Conservation (phyloP, 2,797 vertebrate species). For the Babyrousa celebensis region DNA sequence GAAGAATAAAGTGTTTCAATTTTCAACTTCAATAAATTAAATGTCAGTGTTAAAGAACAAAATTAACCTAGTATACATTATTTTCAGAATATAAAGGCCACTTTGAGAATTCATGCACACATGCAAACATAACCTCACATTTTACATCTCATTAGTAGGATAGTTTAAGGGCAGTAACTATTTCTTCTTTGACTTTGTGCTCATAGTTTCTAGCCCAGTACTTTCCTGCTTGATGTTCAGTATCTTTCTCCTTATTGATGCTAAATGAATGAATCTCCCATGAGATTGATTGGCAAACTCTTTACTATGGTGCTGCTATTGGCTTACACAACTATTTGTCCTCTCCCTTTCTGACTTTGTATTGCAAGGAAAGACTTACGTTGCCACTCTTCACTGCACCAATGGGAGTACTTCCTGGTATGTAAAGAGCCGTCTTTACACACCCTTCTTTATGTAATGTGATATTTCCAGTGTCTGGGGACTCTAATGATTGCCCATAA, state of each 20-base stretch:
- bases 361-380: not conserved
- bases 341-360: not conserved
- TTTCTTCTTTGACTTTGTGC: conserved; percentile 2
- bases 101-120: not conserved
- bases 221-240: not conserved
- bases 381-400: not conserved
- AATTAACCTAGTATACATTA: not conserved
- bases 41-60: conserved; percentile 17
- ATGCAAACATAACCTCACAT: not conserved
- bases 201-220: not conserved
- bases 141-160: not conserved
- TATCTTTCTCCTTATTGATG: not conserved
- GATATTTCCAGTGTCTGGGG: not conserved
- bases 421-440: not conserved
- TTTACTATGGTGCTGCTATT: not conserved
- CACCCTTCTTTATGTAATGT: not conserved
- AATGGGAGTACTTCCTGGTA: not conserved
- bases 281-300: not conserved
- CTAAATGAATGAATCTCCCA: not conserved
- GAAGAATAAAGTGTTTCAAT: conserved; percentile 30
- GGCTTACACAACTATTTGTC: not conserved
- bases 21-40: conserved; percentile 35
- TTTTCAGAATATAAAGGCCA: conserved; percentile 31
- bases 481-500: not conserved
- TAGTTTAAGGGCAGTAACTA: not conserved